Evolutionary conservation across 2,888 invertebrate genomes (phyloP), one percentile per base, ranked within the genome.

Genomic region (Trissolcus japonicus): DNA sequence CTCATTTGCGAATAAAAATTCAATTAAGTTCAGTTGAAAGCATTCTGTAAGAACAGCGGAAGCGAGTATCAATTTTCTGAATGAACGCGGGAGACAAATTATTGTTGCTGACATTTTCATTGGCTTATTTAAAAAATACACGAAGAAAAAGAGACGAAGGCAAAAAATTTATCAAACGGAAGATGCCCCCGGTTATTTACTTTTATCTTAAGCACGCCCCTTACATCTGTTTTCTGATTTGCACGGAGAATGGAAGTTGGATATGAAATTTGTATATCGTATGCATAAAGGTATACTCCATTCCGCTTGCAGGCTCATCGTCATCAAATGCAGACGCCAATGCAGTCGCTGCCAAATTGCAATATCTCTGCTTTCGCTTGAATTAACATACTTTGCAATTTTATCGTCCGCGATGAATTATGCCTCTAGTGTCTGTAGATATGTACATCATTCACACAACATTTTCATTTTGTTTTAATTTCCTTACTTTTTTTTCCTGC

Each of bases 241-340:
- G 35, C 35, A 35, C 3, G 46, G 14, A 46, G 16, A 46, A 46
- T 46, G 11, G 46, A 46, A 46, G n/a, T 16, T 46, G n/a, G 14
- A 46, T 11, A 16, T 46, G 16, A 16, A 51, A 51, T 51, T 51
- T 51, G 19, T 17, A 19, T 51, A 6, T 21, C 17, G 51, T 51
- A 17, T 51, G 51, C 51, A 51, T 51, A 13, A 16, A 16, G 51
- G 11, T 51, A 9, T 11, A 51, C 17, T 51, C 9, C 11, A 51
- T 51, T 9, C 17, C 19, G 3, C 19, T 19, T 19, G 11, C 19
- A 6, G 19, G 2, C 9, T 9, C 14, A 21, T 11, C 16, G 19
- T 51, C 51, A 19, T 51, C 51, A 51, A 48, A 48, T 14, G 16
- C 48, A 16, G 48, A 16, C 16, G 48, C 16, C 48, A 16, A 16